Evolutionary conservation across 1,140 invertebrate species (phyloP).

Genomic region (Drosophila subobscura): DNA sequence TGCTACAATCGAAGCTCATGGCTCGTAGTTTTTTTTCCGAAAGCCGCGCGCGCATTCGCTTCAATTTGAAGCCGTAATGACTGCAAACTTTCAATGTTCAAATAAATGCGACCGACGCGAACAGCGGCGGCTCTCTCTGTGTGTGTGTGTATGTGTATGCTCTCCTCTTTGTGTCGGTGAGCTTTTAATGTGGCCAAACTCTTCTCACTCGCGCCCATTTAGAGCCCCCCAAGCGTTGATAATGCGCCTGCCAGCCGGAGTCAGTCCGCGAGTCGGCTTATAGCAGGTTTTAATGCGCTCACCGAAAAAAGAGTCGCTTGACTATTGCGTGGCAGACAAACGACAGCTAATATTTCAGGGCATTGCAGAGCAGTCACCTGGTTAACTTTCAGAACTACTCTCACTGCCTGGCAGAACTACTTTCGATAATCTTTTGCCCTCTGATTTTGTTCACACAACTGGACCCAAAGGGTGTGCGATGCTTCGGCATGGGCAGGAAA

Average conservation of each 20-base stretch:
- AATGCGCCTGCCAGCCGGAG: slow-evolving; percentile 60
- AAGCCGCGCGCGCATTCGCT: slow-evolving; percentile 53
- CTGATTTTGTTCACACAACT: no score
- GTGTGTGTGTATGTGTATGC: slow-evolving; percentile 9
- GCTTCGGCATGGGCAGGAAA: no score
- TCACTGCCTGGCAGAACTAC: no score
- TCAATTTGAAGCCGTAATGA: slow-evolving; percentile 76
- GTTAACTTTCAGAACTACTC: background rate
- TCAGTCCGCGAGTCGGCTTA: slow-evolving; percentile 54
- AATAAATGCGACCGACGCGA: slow-evolving; percentile 73
- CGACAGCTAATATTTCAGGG: no score
- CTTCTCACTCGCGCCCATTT: slow-evolving; percentile 63
- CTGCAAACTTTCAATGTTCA: slow-evolving; percentile 79
- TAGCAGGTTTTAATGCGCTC: slow-evolving; percentile 66
- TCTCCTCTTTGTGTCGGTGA: background rate
- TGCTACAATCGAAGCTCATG: slow-evolving; percentile 47
- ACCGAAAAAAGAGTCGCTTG: background rate
- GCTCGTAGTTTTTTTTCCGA: slow-evolving; percentile 27
- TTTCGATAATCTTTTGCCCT: no score
- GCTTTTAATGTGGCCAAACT: slow-evolving; percentile 63
- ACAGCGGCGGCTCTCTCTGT: background rate
- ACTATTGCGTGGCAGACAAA: background rate
- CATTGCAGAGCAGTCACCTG: background rate
- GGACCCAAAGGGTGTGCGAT: no score
- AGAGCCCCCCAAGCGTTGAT: slow-evolving; percentile 77